Base-by-base conservation (phyloP, 2,797 vertebrate genomes). In the Periparus ater region DNA sequence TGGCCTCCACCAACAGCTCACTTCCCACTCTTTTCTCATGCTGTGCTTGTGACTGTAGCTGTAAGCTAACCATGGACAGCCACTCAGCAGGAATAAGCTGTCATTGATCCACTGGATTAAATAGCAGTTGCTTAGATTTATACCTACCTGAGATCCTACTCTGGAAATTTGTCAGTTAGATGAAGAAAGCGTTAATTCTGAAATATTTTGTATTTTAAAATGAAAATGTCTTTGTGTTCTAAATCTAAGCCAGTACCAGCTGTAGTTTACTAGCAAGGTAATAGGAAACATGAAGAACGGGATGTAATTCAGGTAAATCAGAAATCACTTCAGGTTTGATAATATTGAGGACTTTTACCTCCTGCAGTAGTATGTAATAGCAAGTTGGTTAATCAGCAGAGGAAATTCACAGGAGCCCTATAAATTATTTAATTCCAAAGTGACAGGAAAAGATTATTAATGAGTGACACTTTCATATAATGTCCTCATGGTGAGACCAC, bases 371-470 rank as follows among this genome's bases (percentile, higher is more conserved):
- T 50, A 90, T 72, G 26, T 57, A 95, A 94, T 57, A 93, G 79
- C 51, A 66, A 95, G 40, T 13, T 54, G 18, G 77, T 77, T 96
- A 95, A 95, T 82, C 26, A 26, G 57, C 65, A 91, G 85, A 96
- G 94, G 95, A 97, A 97, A 91, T 87, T 65, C 54, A 78, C 77
- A 77, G 80, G 68, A 91, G 81, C 62, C 48, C 60, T 71, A 89
- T 92, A 82, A 96, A 94, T 86, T 82, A 89, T 91, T 95, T 76
- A 72, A 80, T 95, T 94, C 44, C 51, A 58, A 91, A 88, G 42
- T 77, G 88, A 85, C 94, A 91, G 93, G 85, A 96, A 97, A 93
- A 95, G 38, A 85, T 87, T 91, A 91, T 73, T 94, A 94, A 92
- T 88, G 62, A 91, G 47, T 80, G 75, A 83, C 65, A 87, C 74